Percentiles rank a stretch among this genome's conserved stretches.
Evolutionary conservation across 2,797 vertebrate species (phyloP).

Genomic region (Coregonus suidteri): DNA sequence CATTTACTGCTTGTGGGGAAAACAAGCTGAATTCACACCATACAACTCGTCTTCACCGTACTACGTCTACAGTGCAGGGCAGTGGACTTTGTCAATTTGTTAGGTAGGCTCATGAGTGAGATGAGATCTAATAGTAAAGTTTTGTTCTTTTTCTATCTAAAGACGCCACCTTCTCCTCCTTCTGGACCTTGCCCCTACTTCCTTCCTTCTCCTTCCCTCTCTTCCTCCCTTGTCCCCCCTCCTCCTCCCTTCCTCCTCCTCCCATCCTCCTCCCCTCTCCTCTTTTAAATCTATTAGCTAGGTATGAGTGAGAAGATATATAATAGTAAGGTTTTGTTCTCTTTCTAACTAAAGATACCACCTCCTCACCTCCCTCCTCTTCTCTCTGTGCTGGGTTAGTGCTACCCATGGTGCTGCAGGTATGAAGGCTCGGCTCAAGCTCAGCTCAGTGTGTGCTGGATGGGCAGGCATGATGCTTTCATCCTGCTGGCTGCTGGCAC

Average conservation of each 20-base stretch:
- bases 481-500: slow-evolving; percentile 32
- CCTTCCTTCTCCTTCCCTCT: not conserved
- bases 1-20: not conserved
- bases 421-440: not conserved
- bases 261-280: too few relatives aligned
- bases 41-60: not conserved
- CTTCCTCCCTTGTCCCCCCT: too few relatives aligned
- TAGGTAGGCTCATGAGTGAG: too few relatives aligned
- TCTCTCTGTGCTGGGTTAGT: not conserved
- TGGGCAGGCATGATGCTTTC: slow-evolving; percentile 24
- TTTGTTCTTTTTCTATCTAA: too few relatives aligned
- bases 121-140: too few relatives aligned
- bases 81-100: not conserved
- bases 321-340: not conserved
- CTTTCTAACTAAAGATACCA: not conserved
- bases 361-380: not conserved
- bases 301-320: not conserved
- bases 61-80: not conserved
- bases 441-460: slow-evolving; percentile 42
- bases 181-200: too few relatives aligned
- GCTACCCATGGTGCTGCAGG: slow-evolving; percentile 22
- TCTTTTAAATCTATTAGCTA: too few relatives aligned
- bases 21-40: not conserved
- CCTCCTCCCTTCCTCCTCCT: too few relatives aligned
- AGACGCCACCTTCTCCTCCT: not conserved